These are phyloP conservation scores for Eremobia ochroleuca DNA, from an alignment of 2,888 invertebrate species.

Conservation along the genomic window DNA sequence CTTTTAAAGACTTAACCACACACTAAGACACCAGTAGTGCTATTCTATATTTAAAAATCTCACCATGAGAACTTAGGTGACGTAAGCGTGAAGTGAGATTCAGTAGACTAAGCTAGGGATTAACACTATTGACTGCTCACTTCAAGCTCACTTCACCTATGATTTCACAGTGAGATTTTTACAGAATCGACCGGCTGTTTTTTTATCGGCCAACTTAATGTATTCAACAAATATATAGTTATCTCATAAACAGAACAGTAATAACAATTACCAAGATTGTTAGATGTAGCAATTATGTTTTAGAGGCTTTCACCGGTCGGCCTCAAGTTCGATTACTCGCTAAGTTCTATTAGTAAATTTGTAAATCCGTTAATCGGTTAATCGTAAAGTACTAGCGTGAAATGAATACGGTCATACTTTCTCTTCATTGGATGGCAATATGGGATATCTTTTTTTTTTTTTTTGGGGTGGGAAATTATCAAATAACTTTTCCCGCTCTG, in stretches of 20 bases:
- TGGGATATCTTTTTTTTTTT: no score
- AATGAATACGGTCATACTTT: conserved; percentile 65
- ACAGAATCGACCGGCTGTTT: no score
- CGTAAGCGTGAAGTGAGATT: no score
- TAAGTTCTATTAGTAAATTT: conserved; percentile 66
- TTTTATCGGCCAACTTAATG: conserved; percentile 47
- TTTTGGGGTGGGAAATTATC: no score
- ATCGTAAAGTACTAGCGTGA: conserved; percentile 53
- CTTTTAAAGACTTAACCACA: conserved; percentile 41
- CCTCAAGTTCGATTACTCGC: conserved; percentile 53
- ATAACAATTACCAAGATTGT: conserved; percentile 64
- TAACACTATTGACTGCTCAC: no score
- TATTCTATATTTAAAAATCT: no score
- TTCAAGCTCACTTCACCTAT: no score
- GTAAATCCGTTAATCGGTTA: conserved; percentile 60
- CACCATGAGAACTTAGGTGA: no score
- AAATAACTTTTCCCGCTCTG: no score
- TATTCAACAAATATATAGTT: conserved; percentile 50
- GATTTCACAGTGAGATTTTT: no score
- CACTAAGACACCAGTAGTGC: conserved; percentile 20
- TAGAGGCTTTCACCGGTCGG: conserved; percentile 63
- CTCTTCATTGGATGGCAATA: conserved; percentile 55
- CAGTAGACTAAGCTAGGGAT: no score
- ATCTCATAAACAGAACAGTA: conserved; percentile 57
- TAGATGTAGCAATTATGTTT: conserved; percentile 57